These are phyloP conservation scores for Tinea semifulvella DNA, from an alignment of 2,888 invertebrate genomes.

Conservation along the genomic window DNA sequence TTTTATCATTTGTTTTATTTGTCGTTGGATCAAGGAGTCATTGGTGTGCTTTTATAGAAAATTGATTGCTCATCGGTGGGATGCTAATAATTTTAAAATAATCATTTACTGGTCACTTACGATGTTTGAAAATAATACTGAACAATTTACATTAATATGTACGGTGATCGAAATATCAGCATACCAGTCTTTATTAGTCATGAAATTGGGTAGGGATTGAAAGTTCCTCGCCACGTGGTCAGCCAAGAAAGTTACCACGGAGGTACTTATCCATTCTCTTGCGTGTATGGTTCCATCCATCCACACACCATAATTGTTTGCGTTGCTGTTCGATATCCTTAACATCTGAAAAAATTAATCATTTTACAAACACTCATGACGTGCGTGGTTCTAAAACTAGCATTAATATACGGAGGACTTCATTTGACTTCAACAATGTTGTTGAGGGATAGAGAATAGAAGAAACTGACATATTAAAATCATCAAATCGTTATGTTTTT, in stretches of 20 bases:
- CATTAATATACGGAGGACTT: no score
- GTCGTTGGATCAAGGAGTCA: no score
- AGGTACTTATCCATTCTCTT: conserved; percentile 89
- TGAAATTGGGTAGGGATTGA: conserved; percentile 66
- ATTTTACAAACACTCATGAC: no score
- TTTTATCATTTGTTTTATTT: no score
- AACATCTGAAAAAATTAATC: conserved; percentile 55
- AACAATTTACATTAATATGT: not conserved
- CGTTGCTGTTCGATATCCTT: conserved; percentile 77
- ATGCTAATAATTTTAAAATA: no score
- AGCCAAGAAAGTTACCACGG: conserved; percentile 79
- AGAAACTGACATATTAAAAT: no score
- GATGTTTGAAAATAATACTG: not conserved
- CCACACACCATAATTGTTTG: conserved; percentile 74
- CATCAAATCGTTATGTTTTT: no score
- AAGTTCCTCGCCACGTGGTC: conserved; percentile 77
- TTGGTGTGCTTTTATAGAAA: no score
- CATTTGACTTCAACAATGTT: no score
- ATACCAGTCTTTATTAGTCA: conserved; percentile 87
- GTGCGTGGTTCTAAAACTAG: no score
- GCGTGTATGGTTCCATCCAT: conserved; percentile 87
- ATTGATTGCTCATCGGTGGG: no score
- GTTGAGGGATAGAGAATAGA: no score
- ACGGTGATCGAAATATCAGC: conserved; percentile 15
- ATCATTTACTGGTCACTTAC: not conserved